These are phyloP conservation scores for Eupithecia dodoneata DNA, from an alignment of 2,888 invertebrate genomes.

Conservation along the genomic window DNA sequence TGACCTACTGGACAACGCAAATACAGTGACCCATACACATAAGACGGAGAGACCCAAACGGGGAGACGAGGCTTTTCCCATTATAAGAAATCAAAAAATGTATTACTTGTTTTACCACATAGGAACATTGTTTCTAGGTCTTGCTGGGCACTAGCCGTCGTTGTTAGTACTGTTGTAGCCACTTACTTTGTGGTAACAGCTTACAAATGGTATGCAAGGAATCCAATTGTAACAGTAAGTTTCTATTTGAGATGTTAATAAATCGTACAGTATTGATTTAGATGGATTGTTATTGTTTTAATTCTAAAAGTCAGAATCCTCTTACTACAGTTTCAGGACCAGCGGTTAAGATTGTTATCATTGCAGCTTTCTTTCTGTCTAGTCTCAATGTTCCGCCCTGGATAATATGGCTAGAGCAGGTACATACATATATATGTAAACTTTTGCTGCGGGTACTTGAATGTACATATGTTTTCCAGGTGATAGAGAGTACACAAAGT, in stretches of 20 bases:
- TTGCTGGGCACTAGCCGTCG: conserved; percentile 84
- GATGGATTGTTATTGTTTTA: background rate
- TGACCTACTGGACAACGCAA: background rate
- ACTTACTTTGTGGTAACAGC: conserved; percentile 83
- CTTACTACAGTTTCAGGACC: background rate
- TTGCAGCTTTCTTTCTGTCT: background rate
- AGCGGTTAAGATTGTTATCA: background rate
- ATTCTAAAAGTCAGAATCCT: background rate
- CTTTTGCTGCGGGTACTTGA: background rate
- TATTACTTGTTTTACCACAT: background rate
- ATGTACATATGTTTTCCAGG: conserved; percentile 54
- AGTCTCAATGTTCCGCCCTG: background rate
- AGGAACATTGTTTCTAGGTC: conserved; percentile 61
- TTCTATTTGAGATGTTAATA: background rate
- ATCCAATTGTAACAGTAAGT: conserved; percentile 85
- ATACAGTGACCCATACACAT: background rate
- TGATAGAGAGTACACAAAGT: conserved; percentile 85
- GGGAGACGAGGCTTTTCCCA: background rate
- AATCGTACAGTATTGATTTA: background rate
- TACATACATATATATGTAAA: background rate
- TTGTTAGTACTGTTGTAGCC: conserved; percentile 81
- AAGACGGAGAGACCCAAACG: background rate
- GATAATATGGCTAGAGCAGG: background rate
- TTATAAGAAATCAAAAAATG: background rate
- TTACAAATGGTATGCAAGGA: conserved; percentile 84